Conservation (phyloP, 1,140 invertebrate genomes). For the Vanessa tameamea region DNA sequence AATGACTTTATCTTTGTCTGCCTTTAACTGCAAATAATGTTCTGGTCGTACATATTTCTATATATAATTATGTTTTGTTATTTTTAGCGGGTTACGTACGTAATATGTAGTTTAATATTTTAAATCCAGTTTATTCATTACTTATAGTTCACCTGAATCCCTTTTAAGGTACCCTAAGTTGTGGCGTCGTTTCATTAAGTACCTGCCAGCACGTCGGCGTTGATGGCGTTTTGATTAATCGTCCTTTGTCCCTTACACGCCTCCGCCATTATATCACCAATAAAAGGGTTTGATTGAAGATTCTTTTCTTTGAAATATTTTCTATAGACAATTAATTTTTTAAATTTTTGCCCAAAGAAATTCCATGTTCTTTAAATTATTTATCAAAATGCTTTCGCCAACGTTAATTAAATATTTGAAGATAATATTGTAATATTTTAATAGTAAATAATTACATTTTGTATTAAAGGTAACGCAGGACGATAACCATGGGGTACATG, state of each 20-base stretch:
- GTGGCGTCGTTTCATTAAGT: slow-evolving; percentile 23
- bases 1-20: too few relatives aligned
- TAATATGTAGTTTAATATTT: neutral
- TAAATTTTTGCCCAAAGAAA: neutral
- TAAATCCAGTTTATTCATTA: neutral
- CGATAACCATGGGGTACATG: too few relatives aligned
- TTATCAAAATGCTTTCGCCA: too few relatives aligned
- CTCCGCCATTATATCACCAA: slow-evolving; percentile 17
- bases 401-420: too few relatives aligned
- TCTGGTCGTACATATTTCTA: too few relatives aligned
- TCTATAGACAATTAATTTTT: neutral
- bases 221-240: slow-evolving; percentile 27
- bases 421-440: too few relatives aligned
- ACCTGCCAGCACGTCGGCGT: slow-evolving; percentile 16
- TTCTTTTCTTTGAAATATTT: slow-evolving; percentile 2
- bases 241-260: slow-evolving; percentile 15
- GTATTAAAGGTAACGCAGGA: too few relatives aligned
- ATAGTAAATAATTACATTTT: too few relatives aligned
- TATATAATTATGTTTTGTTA: too few relatives aligned
- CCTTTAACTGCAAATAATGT: too few relatives aligned
- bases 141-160: slow-evolving; percentile 3
- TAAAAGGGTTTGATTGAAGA: neutral
- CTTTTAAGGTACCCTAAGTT: neutral
- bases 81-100: too few relatives aligned
- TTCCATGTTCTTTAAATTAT: too few relatives aligned